Conservation (phyloP, 2,797 vertebrate genomes). For the Liparis tanakae region DNA sequence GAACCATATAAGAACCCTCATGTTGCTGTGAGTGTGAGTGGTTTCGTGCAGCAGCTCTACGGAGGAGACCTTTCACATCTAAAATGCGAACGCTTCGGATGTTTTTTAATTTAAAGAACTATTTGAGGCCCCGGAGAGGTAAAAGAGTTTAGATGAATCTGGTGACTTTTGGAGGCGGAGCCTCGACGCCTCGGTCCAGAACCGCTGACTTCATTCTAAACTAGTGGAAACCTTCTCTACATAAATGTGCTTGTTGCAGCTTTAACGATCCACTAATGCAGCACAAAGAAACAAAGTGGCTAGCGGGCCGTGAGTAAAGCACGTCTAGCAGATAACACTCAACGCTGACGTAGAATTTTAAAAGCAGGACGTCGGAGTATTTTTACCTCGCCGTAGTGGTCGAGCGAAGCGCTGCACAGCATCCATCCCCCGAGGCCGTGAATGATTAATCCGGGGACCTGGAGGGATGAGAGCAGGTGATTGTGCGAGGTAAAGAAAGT, state of each 20-base stretch:
- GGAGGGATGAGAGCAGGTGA: slow-evolving; percentile 49
- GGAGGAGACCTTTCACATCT: not conserved
- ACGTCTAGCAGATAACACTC: not conserved
- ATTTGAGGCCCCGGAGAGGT: not conserved
- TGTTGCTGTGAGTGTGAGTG: too few relatives aligned
- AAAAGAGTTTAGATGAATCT: not conserved
- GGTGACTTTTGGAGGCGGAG: not conserved
- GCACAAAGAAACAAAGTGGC: not conserved
- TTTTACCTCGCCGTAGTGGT: not conserved
- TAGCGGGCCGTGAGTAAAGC: not conserved
- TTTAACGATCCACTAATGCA: not conserved
- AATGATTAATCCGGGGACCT: slow-evolving; percentile 54
- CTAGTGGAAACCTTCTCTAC: not conserved
- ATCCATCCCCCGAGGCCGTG: slow-evolving; percentile 33
- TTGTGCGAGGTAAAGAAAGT: slow-evolving; percentile 35
- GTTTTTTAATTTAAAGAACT: not conserved
- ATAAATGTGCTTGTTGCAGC: slow-evolving; percentile 1
- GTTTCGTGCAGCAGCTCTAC: not conserved
- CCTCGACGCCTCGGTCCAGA: too few relatives aligned
- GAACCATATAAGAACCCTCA: too few relatives aligned
- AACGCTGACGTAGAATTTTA: not conserved
- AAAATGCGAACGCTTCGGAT: not conserved
- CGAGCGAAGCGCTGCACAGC: slow-evolving; percentile 9
- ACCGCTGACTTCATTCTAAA: not conserved
- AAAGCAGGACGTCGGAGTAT: not conserved